Evolutionary conservation across 2,113 vertebrate genomes (phyloP).

Genomic region (Periophthalmus modestus): DNA sequence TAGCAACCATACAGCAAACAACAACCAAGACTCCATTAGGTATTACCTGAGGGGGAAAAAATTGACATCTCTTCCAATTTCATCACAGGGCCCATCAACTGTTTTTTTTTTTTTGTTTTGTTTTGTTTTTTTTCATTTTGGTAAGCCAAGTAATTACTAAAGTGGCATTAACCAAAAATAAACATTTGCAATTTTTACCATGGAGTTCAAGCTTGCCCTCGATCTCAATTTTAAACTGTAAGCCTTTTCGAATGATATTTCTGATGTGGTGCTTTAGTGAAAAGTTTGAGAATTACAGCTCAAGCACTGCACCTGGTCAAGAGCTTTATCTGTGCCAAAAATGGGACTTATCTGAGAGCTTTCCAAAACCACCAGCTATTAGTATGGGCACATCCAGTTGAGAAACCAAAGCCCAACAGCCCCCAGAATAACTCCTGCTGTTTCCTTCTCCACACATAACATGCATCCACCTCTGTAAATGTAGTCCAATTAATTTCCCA

Average conservation of each 20-base stretch:
- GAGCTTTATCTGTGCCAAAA: background rate
- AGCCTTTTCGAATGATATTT: background rate
- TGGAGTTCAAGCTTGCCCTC: background rate
- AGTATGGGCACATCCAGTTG: slow-evolving; percentile 17
- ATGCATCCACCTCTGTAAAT: slow-evolving; percentile 43
- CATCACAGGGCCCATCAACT: too few species aligned
- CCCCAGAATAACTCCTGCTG: background rate
- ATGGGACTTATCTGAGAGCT: background rate
- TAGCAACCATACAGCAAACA: too few species aligned
- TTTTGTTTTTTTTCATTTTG: too few species aligned
- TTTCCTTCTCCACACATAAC: slow-evolving; percentile 31
- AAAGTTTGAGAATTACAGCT: background rate
- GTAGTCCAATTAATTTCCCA: slow-evolving; percentile 65
- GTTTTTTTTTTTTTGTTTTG: too few species aligned
- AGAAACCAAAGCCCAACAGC: slow-evolving; percentile 9
- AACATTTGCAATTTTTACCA: too few species aligned
- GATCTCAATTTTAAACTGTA: background rate
- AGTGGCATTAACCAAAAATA: too few species aligned
- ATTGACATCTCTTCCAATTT: too few species aligned
- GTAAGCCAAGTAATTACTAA: too few species aligned
- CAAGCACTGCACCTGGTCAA: background rate
- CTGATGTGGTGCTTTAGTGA: background rate
- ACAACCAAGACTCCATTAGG: too few species aligned
- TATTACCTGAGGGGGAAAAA: too few species aligned
- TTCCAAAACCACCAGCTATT: slow-evolving; percentile 32